Evolutionary conservation across 2,888 invertebrate genomes (phyloP).

Genomic region (Balanococcus diminutus): DNA sequence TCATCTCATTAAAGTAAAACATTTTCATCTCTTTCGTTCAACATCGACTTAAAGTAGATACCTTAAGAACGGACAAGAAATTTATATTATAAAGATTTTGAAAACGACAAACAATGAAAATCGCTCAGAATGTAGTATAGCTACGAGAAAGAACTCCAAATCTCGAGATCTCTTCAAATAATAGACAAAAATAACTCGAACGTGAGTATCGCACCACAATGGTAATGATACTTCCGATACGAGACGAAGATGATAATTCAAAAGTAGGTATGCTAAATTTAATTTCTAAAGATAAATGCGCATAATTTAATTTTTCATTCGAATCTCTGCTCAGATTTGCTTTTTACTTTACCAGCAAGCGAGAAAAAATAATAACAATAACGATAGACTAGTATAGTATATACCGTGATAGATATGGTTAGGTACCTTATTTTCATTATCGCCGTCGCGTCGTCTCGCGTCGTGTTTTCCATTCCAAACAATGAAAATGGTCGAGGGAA

Average conservation of each 20-base stretch:
- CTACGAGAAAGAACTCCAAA: neutral
- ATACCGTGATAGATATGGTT: neutral
- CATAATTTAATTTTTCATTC: neutral
- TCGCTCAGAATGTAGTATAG: neutral
- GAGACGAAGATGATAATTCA: neutral
- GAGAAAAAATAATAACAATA: neutral
- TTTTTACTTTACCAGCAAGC: neutral
- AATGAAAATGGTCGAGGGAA: neutral
- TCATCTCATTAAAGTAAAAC: no score
- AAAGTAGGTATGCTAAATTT: neutral
- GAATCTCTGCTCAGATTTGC: no score
- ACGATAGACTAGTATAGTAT: no score
- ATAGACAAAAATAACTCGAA: neutral
- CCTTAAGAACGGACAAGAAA: neutral
- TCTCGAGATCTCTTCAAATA: neutral
- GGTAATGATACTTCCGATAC: neutral
- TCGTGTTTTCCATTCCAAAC: neutral
- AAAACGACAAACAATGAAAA: neutral
- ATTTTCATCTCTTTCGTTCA: no score
- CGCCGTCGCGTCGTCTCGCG: neutral
- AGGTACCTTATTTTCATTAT: neutral
- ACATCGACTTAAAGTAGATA: no score
- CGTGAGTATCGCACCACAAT: neutral
- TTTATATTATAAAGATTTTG: neutral
- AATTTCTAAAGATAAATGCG: neutral